Evolutionary conservation across 1,140 invertebrate species (phyloP).

Genomic region (Sycobia sp.): DNA sequence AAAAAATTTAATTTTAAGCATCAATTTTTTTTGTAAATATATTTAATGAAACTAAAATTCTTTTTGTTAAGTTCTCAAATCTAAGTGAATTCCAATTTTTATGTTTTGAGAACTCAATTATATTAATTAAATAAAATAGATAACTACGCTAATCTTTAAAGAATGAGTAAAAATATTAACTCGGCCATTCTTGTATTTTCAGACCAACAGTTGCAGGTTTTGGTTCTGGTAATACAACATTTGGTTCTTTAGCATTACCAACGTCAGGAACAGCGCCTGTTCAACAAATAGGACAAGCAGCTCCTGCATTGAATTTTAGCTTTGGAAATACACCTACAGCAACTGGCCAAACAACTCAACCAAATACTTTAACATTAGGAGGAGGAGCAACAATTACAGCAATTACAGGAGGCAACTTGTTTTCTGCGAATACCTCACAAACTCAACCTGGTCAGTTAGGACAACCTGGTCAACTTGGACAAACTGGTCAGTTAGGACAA

Average conservation of each 20-base stretch:
- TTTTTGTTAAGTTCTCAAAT: too few species aligned
- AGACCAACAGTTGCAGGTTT: constrained; percentile 3
- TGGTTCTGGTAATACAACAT: constrained; percentile 33
- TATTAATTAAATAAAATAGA: too few species aligned
- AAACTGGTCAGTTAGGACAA: background rate
- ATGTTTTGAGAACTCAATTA: background rate
- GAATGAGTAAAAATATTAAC: background rate
- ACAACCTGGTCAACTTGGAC: constrained; percentile 36
- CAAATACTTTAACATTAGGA: constrained; percentile 27
- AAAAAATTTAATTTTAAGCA: background rate
- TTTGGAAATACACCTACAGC: constrained; percentile 38
- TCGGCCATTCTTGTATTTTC: too few species aligned
- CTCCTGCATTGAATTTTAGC: constrained; percentile 45
- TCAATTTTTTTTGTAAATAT: background rate
- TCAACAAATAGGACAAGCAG: constrained; percentile 39
- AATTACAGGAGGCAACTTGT: background rate
- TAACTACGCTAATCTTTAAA: background rate
- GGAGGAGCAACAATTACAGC: background rate
- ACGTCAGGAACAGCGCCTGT: constrained; percentile 31
- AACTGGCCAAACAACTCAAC: constrained; percentile 20
- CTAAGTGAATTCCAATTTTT: background rate
- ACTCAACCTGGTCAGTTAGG: constrained; percentile 18
- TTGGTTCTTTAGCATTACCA: constrained; percentile 36
- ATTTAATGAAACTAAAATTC: constrained; percentile 9
- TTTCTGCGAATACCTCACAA: constrained; percentile 3